These are phyloP conservation scores for Drosophila kikkawai DNA, from an alignment of 1,140 invertebrate species.

Conservation along the genomic window DNA sequence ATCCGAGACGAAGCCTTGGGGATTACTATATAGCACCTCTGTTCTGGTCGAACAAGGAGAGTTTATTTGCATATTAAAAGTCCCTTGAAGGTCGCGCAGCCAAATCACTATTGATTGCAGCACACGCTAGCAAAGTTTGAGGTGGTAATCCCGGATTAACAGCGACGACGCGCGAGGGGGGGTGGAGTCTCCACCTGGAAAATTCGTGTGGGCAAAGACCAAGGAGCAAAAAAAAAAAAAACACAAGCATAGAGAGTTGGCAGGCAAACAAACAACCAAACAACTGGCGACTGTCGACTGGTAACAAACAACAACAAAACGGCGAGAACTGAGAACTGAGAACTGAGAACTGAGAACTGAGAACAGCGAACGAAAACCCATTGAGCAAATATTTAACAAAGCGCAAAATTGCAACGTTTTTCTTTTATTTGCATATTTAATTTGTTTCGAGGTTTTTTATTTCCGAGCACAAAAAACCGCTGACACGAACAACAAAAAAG, in stretches of 20 bases:
- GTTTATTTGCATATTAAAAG: constrained; percentile 23
- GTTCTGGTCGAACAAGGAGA: background rate
- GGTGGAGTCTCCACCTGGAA: constrained; percentile 6
- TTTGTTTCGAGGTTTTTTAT: constrained; percentile 78
- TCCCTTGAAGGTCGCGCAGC: constrained; percentile 15
- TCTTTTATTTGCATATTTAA: constrained; percentile 81
- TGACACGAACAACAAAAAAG: constrained; percentile 45
- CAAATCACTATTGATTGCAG: constrained; percentile 23
- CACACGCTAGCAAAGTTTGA: constrained; percentile 15
- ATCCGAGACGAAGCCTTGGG: constrained; percentile 8
- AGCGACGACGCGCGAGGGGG: background rate
- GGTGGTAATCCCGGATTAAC: constrained; percentile 21
- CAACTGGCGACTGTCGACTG: constrained; percentile 8
- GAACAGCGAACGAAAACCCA: constrained; percentile 60
- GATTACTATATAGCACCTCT: background rate
- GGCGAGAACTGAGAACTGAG: background rate
- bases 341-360: background rate
- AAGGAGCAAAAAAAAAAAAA: constrained; percentile 7
- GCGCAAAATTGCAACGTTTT: constrained; percentile 77
- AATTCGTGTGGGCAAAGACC: constrained; percentile 13
- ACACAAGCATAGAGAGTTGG: background rate
- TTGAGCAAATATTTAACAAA: constrained; percentile 81
- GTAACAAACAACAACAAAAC: constrained; percentile 3
- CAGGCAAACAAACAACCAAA: constrained; percentile 14
- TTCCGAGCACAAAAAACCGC: constrained; percentile 59